Conservation (phyloP, 1,140 invertebrate genomes). For the Eurosta solidaginis region DNA sequence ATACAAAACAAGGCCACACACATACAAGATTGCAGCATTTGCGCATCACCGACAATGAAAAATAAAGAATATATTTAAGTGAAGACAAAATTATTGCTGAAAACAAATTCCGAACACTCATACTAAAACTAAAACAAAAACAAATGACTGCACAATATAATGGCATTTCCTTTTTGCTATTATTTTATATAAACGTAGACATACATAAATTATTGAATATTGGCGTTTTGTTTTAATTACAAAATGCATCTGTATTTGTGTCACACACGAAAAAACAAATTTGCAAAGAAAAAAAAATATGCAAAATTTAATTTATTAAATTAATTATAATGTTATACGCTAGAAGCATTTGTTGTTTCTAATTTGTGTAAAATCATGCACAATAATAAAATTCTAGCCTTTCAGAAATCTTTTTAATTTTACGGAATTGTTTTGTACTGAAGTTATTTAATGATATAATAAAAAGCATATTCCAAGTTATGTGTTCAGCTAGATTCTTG, state of each 20-base stretch:
- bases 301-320: slow-evolving; percentile 15
- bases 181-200: too few species aligned
- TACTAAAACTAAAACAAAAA: too few species aligned
- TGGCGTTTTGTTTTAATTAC: background rate
- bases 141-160: background rate
- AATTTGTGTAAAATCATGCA: background rate
- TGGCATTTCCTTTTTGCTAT: background rate
- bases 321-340: background rate
- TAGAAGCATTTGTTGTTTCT: slow-evolving; percentile 21
- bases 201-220: background rate
- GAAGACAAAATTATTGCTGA: too few species aligned
- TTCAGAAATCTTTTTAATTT: background rate
- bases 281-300: background rate
- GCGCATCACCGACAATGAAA: background rate
- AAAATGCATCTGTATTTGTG: background rate
- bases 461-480: background rate
- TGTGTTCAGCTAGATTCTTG: too few species aligned
- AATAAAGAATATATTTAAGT: too few species aligned
- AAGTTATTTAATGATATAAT: background rate
- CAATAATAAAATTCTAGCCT: background rate
- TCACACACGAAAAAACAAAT: background rate
- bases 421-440: background rate
- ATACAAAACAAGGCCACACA: background rate
- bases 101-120: too few species aligned
- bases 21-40: background rate